Evolutionary conservation across 2,888 invertebrate genomes (phyloP), one percentile per base, ranked within the genome.

Genomic region (Pseudococcus jackbeardsleyi): DNA sequence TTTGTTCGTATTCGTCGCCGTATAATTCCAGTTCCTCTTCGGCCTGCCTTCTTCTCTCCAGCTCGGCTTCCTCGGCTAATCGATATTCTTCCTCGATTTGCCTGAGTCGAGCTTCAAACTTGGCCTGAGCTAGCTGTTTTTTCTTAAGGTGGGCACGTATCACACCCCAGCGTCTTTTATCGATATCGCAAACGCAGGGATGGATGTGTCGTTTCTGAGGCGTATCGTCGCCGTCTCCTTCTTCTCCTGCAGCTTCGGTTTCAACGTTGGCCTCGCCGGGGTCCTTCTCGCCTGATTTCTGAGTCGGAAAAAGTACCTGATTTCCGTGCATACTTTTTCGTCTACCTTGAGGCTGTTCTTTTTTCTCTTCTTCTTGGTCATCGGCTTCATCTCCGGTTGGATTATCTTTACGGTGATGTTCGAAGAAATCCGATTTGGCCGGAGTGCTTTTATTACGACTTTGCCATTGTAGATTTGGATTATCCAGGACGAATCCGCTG

Each of bases 1-100:
- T 54, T 77, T 22, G 9, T n/a, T 87, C 87, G 48, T 87, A 87
- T 50, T 87, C 87, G 87, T 87, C 87, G 22, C 87, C 87, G 50
- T 72, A 87, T 22, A 87, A 26, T n/a, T 87, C 87, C 33, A 79
- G 3, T 17, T 87, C 72, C 22, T 87, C 87, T 15, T 72, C 77
- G 22, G 48, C 7, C 39, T 87, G 72, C 12, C 87, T 46, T 26
- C 72, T 26, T 5, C 77, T 9, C 33, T 50, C 79, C 50, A 77
- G 15, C 22, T 48, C 48, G 22, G 68, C 87, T 26, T 72, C 87
- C 26, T 87, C 87, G 42, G 48, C 46, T 11, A 46, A 22, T 46
- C 48, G 17, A 4, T 77, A 50, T 19, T 87, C 87, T 39, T 87
- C 87, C n/a, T 87, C 87, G 50, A 87, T 87, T 22, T 87, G 72